Conservation (phyloP, 2,797 vertebrate genomes). For the Chelon auratus region DNA sequence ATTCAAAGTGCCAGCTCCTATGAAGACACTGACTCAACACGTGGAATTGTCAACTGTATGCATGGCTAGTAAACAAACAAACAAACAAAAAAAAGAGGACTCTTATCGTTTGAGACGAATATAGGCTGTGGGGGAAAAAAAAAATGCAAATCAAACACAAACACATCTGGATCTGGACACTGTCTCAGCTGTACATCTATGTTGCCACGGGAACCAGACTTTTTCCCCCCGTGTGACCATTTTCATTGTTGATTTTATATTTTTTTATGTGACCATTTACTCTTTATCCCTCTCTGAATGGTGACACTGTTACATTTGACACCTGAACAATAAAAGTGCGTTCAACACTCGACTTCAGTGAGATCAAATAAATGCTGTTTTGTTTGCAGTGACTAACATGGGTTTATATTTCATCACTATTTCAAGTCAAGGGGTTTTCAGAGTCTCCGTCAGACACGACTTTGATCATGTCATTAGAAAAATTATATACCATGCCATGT, state of each 20-base stretch:
- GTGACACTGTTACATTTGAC: slow-evolving; percentile 85
- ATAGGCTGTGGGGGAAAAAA: slow-evolving; percentile 75
- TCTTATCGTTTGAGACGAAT: slow-evolving; percentile 73
- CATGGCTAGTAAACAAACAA: slow-evolving; percentile 74
- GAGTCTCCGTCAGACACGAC: not conserved
- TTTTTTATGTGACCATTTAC: slow-evolving; percentile 87
- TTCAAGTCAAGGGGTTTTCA: not conserved
- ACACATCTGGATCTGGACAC: slow-evolving; percentile 76
- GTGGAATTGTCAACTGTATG: slow-evolving; percentile 78
- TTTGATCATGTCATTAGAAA: not conserved
- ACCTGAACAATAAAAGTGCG: slow-evolving; percentile 86
- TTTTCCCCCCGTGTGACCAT: slow-evolving; percentile 69
- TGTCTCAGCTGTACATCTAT: slow-evolving; percentile 75
- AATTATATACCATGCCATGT: not conserved
- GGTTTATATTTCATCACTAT: not conserved
- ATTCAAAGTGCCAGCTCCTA: slow-evolving; percentile 80
- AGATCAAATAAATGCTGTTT: slow-evolving; percentile 8
- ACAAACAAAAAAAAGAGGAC: slow-evolving; percentile 57
- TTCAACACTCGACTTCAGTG: slow-evolving; percentile 76
- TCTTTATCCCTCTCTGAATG: slow-evolving; percentile 82
- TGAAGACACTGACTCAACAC: slow-evolving; percentile 74
- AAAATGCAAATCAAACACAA: slow-evolving; percentile 75
- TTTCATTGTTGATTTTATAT: slow-evolving; percentile 87
- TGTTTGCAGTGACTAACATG: not conserved
- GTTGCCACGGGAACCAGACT: slow-evolving; percentile 75